Conservation (phyloP, 2,888 invertebrate genomes). For the Gortyna flavago region DNA sequence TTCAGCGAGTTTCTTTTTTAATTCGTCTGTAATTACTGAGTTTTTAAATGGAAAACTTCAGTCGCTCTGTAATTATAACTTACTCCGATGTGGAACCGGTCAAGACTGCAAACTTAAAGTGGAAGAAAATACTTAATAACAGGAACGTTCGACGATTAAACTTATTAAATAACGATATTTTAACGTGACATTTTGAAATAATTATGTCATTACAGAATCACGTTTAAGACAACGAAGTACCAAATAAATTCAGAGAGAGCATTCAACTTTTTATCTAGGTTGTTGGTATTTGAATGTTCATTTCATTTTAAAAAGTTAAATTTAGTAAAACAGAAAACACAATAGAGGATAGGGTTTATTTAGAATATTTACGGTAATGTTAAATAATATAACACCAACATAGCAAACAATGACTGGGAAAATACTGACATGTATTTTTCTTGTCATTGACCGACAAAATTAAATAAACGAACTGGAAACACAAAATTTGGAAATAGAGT, state of each 20-base stretch:
- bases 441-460: background rate
- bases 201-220: constrained; percentile 32
- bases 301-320: background rate
- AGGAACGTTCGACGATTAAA: constrained; percentile 51
- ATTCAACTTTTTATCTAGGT: constrained; percentile 13
- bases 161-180: constrained; percentile 58
- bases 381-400: background rate
- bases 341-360: background rate
- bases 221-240: background rate
- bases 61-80: constrained; percentile 69
- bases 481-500: constrained; percentile 5
- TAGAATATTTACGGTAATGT: background rate
- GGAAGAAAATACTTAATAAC: constrained; percentile 57
- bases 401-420: background rate
- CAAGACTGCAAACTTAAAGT: constrained; percentile 61
- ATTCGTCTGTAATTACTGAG: constrained; percentile 64
- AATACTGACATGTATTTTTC: no score
- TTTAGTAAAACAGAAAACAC: background rate
- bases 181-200: constrained; percentile 28
- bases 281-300: background rate
- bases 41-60: constrained; percentile 66
- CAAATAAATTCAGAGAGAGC: constrained; percentile 15
- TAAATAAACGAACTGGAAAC: background rate
- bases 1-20: constrained; percentile 64
- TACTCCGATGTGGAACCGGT: constrained; percentile 67